These are phyloP conservation scores for Gasteruption jaculator DNA, from an alignment of 2,888 invertebrate species.

Conservation along the genomic window DNA sequence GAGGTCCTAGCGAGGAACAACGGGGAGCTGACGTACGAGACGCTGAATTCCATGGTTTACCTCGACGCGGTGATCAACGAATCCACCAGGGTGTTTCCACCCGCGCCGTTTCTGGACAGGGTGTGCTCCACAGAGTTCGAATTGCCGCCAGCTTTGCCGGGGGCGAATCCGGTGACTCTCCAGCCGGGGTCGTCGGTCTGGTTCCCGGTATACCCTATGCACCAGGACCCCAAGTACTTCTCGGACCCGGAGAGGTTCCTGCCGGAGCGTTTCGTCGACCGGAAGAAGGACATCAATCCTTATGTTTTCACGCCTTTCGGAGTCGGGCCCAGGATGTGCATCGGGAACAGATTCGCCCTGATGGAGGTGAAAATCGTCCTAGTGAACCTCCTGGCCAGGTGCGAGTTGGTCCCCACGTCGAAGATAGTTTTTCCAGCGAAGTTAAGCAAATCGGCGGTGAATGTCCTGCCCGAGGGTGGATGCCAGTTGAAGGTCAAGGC, in stretches of 20 bases:
- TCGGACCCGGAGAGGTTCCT: slow-evolving; percentile 45
- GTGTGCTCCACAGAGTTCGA: slow-evolving; percentile 37
- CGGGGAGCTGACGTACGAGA: slow-evolving; percentile 49
- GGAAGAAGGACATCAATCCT: no score
- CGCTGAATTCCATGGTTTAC: slow-evolving; percentile 53
- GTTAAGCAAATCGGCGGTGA: no score
- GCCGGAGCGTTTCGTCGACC: slow-evolving; percentile 45
- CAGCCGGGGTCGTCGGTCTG: slow-evolving; percentile 36
- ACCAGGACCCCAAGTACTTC: slow-evolving; percentile 41
- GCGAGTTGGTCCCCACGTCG: no score
- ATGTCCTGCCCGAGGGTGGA: no score
- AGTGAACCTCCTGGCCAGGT: no score
- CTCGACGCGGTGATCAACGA: slow-evolving; percentile 55
- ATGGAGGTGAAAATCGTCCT: no score
- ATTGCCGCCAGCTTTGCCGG: slow-evolving; percentile 34
- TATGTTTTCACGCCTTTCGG: no score
- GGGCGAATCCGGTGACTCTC: slow-evolving; percentile 32
- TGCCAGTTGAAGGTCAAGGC: no score
- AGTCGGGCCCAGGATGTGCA: no score
- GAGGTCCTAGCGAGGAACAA: slow-evolving; percentile 18
- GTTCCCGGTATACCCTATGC: slow-evolving; percentile 37
- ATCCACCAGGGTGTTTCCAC: slow-evolving; percentile 33
- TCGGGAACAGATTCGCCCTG: no score
- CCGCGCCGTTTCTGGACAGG: slow-evolving; percentile 34
- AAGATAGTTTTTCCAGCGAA: no score